Evolutionary conservation across 2,888 invertebrate genomes (phyloP).

Genomic region (Eristalinus aeneus): DNA sequence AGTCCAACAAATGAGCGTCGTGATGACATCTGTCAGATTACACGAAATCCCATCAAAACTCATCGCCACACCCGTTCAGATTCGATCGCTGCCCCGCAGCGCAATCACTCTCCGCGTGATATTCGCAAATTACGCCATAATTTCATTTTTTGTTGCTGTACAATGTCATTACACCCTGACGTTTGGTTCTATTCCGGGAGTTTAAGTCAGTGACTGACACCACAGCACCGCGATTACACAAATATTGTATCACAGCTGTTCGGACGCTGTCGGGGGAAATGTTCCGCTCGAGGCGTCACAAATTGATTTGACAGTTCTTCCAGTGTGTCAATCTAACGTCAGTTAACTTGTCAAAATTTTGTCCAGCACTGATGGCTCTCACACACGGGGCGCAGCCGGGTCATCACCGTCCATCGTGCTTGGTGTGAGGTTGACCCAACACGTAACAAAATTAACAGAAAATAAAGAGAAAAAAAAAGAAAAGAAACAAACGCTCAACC

Average conservation of each 20-base stretch:
- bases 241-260: constrained; percentile 26
- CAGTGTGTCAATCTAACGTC: not conserved
- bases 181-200: not conserved
- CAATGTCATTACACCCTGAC: not conserved
- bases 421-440: constrained; percentile 38
- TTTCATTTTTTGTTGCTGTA: not conserved
- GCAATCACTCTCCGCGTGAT: not conserved
- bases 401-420: constrained; percentile 12
- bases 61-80: not conserved
- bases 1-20: not conserved
- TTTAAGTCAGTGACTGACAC: constrained; percentile 61
- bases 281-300: constrained; percentile 53
- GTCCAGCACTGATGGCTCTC: constrained; percentile 29
- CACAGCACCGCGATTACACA: constrained; percentile 30
- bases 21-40: not conserved
- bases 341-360: constrained; percentile 17
- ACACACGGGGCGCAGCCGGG: constrained; percentile 23
- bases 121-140: not conserved
- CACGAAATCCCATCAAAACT: not conserved
- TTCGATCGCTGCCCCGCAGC: not conserved
- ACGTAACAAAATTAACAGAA: constrained; percentile 42
- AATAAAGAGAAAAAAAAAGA: constrained; percentile 5
- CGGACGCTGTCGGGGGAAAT: not conserved
- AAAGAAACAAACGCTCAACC: constrained; percentile 18
- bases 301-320: constrained; percentile 59